phyloP scores from a whole-genome alignment of 2,113 vertebrate species.

The Centropus unirufus region DNA sequence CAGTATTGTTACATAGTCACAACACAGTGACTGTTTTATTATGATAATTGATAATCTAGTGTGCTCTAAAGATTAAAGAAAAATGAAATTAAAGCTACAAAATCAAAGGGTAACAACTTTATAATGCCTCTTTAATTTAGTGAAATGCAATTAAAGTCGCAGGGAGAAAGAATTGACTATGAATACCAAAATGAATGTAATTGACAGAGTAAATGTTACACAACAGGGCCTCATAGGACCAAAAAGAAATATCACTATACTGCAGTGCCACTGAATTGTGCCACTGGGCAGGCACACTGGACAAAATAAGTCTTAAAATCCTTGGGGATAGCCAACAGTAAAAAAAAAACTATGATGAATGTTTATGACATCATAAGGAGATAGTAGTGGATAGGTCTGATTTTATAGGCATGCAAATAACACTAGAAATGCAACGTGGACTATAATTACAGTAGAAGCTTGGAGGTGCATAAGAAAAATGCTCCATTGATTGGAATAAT shows the following conservation, averaged over 20 bases:
- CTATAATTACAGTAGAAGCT: slow-evolving; percentile 10
- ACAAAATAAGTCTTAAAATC: background rate
- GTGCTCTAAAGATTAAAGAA: slow-evolving; percentile 77
- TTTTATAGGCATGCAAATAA: slow-evolving; percentile 1
- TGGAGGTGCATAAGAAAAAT: slow-evolving; percentile 27
- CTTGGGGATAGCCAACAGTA: background rate
- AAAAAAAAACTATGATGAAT: background rate
- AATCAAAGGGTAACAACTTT: slow-evolving; percentile 84
- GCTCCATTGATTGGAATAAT: slow-evolving; percentile 41
- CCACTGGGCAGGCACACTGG: background rate
- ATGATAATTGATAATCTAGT: slow-evolving; percentile 80
- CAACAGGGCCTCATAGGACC: slow-evolving; percentile 36
- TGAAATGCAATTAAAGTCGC: slow-evolving; percentile 80
- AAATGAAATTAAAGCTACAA: slow-evolving; percentile 82
- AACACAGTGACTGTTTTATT: slow-evolving; percentile 74
- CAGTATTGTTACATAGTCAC: slow-evolving; percentile 28
- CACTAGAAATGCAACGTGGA: background rate
- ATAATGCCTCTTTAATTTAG: slow-evolving; percentile 83
- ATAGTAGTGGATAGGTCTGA: background rate
- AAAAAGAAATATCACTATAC: slow-evolving; percentile 66
- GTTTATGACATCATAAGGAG: slow-evolving; percentile 10
- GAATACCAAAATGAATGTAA: slow-evolving; percentile 76
- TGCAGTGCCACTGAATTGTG: slow-evolving; percentile 14
- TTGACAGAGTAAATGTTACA: slow-evolving; percentile 75
- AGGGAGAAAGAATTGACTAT: slow-evolving; percentile 74